These are phyloP conservation scores for Brenthis hecate DNA, from an alignment of 2,888 invertebrate genomes.

Conservation along the genomic window DNA sequence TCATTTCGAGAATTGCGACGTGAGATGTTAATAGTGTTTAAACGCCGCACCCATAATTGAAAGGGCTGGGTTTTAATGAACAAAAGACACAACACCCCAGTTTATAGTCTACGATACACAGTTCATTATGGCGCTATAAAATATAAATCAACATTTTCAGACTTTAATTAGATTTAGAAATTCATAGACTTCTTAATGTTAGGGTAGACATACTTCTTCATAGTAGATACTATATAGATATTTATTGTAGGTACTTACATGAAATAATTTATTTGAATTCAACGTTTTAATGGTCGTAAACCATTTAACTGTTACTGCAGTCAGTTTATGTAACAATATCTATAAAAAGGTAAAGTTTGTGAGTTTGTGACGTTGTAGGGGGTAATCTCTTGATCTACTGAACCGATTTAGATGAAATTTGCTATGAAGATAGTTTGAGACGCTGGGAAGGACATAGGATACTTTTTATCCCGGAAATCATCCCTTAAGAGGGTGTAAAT, in stretches of 20 bases:
- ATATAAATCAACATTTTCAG: conserved; percentile 1
- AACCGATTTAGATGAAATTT: too few relatives aligned
- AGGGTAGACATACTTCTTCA: too few relatives aligned
- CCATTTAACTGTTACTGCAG: too few relatives aligned
- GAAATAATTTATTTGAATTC: neutral
- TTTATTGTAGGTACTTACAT: neutral
- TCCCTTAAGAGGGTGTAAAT: too few relatives aligned
- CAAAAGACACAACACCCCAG: neutral
- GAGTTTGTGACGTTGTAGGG: too few relatives aligned
- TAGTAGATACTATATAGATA: neutral
- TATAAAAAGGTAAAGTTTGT: too few relatives aligned
- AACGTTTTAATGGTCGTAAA: neutral
- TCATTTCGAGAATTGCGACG: neutral
- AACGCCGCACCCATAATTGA: conserved; percentile 4
- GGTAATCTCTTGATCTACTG: too few relatives aligned
- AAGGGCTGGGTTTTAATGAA: conserved; percentile 18
- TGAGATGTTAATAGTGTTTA: neutral
- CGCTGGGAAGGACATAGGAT: too few relatives aligned
- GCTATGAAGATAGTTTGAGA: too few relatives aligned
- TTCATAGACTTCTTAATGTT: conserved; percentile 1
- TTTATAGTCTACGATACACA: neutral
- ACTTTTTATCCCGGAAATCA: too few relatives aligned
- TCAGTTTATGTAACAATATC: too few relatives aligned
- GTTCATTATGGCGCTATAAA: conserved; percentile 5
- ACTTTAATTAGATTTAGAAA: conserved; percentile 5